Base-by-base conservation (phyloP, 2,113 vertebrate genomes). In the Ctenomys sociabilis region DNA sequence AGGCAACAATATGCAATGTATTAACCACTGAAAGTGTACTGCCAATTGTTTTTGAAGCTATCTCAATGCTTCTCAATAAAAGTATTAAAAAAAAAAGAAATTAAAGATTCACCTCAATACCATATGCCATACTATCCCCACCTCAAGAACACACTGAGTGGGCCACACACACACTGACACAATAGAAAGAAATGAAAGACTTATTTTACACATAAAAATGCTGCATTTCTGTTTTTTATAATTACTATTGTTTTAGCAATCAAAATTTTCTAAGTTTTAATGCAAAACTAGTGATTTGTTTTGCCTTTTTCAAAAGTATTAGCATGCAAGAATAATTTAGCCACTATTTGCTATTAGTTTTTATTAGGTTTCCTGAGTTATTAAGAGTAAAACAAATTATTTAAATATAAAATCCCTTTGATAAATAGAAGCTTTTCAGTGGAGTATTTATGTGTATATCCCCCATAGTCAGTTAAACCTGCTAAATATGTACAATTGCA, bases 331-430 rank as follows among this genome's bases (percentile, higher is more conserved):
- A 35, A 59, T 24, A 94, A 68, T 22, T 35, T 66, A 52, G 5
- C 5, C 32, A 77, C 4, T 13, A 52, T 89, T 88, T 35, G 91
- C 92, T 89, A 92, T 97, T 66, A 83, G 43, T 86, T 89, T 92
- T 26, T 92, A 11, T 72, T 85, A 89, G 54, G 66, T 78, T 32
- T 93, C 77, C 12, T 80, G 59, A 32, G 2, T 82, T 88, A 78
- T 61, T 66, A 52, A 68, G 14, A 95, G 68, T 32, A 75, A 10
- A 16, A 54, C 0, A 80, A 77, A n/a, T 5, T 84, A 59, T 87
- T 54, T n/a, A 49, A 85, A 75, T 19, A 26, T 12, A 59, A 94
- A 92, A 80, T 57, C 10, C 16, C 28, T 81, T 95, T 78, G 49
- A 21, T 63, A 96, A 85, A 24, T 72, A 85, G 52, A 95, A 63